Evolutionary conservation across 2,888 invertebrate species (phyloP), one percentile per base, ranked within the genome.

Genomic region (Andrena camellia): DNA sequence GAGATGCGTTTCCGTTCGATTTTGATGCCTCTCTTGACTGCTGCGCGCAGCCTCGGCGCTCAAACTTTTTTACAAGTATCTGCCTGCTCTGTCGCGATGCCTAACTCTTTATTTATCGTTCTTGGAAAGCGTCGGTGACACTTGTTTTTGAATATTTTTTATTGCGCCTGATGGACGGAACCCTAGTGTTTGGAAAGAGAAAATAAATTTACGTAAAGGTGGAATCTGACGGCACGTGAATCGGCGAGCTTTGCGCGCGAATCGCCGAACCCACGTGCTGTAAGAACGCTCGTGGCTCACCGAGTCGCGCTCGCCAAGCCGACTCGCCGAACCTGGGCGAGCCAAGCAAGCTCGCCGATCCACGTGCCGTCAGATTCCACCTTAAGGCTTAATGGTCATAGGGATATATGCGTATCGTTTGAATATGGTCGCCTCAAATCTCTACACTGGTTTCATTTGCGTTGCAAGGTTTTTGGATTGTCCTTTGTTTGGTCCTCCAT

Each of bases 1-100:
- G 26, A 52, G 60, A 62, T 67, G 70, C 77, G 64, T 42, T 60
- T 67, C 26, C 79, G 23, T 66, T 66, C 66, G 29, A 64, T 77
- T 57, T 33, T 20, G 48, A 35, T 20, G 26, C 20, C 29, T 7
- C 48, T 1, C 10, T 5, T 33, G 2, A 8, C 31, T 17, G 20
- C 33, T 0, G 6, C 33, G 10, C 33, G n/a, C 20, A 29, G 33
- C 62, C n/a, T 35, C 33, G 8, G 10, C 20, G 20, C 62, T 8
- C 23, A 4, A 7, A 23, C 7, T 10, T 57, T 2, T 57, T 23
- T 26, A 26, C 57, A 20, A 26, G 57, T 10, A 26, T 26, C 54
- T 10, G 23, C 10, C 23, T 10, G n/a, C n/a, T 52, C n/a, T 7
- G 2, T 20, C 20, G n/a, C 20, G n/a, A 20, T 17, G 13, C 17